Evolutionary conservation across 2,797 vertebrate genomes (phyloP), one percentile per base, ranked within the genome.

Genomic region (Semotilus atromaculatus): DNA sequence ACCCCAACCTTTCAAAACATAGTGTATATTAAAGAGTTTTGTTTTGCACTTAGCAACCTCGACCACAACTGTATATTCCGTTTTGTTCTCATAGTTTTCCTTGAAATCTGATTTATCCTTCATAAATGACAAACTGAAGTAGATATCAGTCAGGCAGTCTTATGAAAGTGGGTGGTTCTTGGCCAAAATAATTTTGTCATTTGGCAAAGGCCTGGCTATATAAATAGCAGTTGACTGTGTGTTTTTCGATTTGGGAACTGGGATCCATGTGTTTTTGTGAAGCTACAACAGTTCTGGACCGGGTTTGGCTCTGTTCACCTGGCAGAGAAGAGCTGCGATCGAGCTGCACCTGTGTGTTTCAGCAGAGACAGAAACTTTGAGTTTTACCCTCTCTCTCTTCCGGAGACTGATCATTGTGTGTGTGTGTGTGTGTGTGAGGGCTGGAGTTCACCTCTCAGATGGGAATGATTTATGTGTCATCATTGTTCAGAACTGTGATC

Each of bases 381-480:
- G 60, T 29, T 29, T 62, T 26, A 77, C 53, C 14, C 53, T 10
- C 36, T 60, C n/a, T 62, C n/a, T 43, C 60, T 79, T 64, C 60
- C 6, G 0, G 6, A 79, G 68, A 67, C 82, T 45, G 76, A 78
- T 78, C 26, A 60, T 34, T 70, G 31, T 40, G 9, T 19, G 51
- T 13, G 71, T 13, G 70, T 29, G 71, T 45, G 70, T 3, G 72
- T 1, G 48, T 16, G 11, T 31, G 3, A n/a, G 31, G 48, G 31
- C 48, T 55, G 75, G 23, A 40, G 74, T 53, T 68, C 43, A 53
- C 11, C 76, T 38, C 60, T 79, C 38, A 79, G 60, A 79, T 79
- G 76, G 76, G 60, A 79, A 48, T 79, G 76, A 79, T 79, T 79
- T 79, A 66, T 79, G 76, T 45, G 60, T 66, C 76, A 48, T 79